Evolutionary conservation across 2,113 vertebrate species (phyloP).

Genomic region (Tetrao urogallus): DNA sequence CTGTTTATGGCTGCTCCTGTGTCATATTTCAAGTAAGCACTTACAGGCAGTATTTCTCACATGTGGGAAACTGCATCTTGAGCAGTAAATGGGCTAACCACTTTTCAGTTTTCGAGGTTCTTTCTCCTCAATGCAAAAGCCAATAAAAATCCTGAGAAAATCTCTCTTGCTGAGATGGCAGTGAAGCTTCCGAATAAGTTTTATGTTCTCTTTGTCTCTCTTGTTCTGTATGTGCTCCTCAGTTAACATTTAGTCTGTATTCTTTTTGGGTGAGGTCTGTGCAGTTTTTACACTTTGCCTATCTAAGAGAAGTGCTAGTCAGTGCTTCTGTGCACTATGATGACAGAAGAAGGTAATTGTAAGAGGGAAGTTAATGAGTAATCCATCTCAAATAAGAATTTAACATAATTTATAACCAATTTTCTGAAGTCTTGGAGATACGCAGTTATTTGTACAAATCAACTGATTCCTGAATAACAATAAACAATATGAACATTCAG

Average conservation of each 20-base stretch:
- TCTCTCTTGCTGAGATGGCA: not conserved
- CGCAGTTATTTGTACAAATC: not conserved
- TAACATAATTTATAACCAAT: not conserved
- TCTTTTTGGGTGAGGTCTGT: not conserved
- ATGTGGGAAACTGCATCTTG: not conserved
- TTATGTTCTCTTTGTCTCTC: not conserved
- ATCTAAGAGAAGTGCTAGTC: not conserved
- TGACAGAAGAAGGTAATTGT: not conserved
- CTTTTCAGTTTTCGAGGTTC: not conserved
- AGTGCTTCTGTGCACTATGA: fast-evolving
- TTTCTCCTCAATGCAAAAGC: not conserved
- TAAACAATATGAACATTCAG: not conserved
- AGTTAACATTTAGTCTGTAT: not conserved
- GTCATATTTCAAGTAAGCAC: not conserved
- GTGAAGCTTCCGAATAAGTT: not conserved
- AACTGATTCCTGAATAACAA: not conserved
- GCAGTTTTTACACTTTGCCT: not conserved
- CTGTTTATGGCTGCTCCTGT: not conserved
- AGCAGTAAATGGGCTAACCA: not conserved
- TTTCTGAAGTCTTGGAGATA: not conserved
- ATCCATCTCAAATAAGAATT: not conserved
- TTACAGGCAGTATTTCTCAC: not conserved
- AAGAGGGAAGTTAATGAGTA: not conserved
- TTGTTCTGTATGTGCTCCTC: fast-evolving
- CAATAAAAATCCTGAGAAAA: not conserved